These are phyloP conservation scores for Stictonetta naevosa DNA, from an alignment of 2,113 vertebrate genomes.

Conservation along the genomic window DNA sequence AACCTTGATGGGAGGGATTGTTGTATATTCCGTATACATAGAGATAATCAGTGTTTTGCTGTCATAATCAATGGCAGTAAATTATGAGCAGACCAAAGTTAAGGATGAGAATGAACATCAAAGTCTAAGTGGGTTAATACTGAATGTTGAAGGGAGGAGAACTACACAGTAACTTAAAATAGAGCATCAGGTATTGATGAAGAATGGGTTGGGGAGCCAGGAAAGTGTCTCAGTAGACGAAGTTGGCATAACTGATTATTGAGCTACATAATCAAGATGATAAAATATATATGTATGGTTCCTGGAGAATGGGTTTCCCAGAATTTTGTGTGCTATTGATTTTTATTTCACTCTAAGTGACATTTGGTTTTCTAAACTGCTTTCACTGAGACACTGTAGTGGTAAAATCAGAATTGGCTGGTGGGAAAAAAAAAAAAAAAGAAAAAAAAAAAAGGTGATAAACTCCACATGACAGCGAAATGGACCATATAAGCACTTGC, in stretches of 20 bases:
- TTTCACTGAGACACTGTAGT: not conserved
- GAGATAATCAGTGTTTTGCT: not conserved
- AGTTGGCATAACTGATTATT: slow-evolving; percentile 29
- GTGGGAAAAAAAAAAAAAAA: not conserved
- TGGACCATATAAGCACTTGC: not conserved
- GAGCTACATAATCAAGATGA: slow-evolving; percentile 43
- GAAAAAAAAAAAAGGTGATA: too few species aligned
- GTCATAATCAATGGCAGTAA: not conserved
- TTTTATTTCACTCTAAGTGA: not conserved
- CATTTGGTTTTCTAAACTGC: slow-evolving; percentile 37
- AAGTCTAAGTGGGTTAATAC: not conserved
- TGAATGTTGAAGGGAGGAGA: not conserved
- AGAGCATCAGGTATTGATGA: slow-evolving; percentile 30
- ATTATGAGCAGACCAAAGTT: not conserved
- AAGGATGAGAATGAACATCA: not conserved
- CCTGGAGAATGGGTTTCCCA: slow-evolving; percentile 66
- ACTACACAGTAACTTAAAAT: not conserved
- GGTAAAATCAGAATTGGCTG: not conserved
- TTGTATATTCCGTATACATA: not conserved
- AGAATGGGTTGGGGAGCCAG: slow-evolving; percentile 38
- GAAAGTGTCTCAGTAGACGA: slow-evolving; percentile 33
- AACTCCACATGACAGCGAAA: not conserved
- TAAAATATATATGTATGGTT: slow-evolving; percentile 41
- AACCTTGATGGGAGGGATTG: not conserved
- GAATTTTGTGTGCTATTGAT: slow-evolving; percentile 60